Evolutionary conservation across 2,888 invertebrate genomes (phyloP).

Genomic region (Scelioninae gen. 1): DNA sequence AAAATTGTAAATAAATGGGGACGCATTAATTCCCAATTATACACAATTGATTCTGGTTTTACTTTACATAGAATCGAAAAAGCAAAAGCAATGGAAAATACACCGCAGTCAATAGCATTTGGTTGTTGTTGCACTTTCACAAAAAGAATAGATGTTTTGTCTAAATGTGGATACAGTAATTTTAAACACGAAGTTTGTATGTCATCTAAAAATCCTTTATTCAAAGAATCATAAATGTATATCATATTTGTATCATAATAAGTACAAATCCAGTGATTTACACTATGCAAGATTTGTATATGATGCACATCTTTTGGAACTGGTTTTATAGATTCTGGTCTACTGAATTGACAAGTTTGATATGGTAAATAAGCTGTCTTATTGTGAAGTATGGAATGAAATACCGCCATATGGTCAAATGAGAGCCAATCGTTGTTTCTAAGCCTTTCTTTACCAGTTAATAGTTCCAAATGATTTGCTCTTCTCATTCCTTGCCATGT

Average conservation of each 20-base stretch:
- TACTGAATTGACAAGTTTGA: slow-evolving; percentile 24
- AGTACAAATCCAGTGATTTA: slow-evolving; percentile 29
- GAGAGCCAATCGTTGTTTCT: neutral
- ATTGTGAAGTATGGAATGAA: slow-evolving; percentile 32
- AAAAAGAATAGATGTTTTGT: slow-evolving; percentile 11
- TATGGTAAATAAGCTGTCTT: slow-evolving; percentile 29
- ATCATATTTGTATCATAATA: slow-evolving; percentile 23
- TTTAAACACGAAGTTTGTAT: slow-evolving; percentile 6
- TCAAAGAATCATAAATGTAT: slow-evolving; percentile 30
- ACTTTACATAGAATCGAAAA: slow-evolving; percentile 11
- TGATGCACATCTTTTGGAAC: slow-evolving; percentile 18
- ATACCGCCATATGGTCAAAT: slow-evolving; percentile 13
- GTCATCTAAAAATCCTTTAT: slow-evolving; percentile 5
- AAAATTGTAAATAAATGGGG: neutral
- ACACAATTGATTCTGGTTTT: slow-evolving; percentile 20
- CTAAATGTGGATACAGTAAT: slow-evolving; percentile 18
- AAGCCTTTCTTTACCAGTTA: neutral
- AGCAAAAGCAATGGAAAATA: slow-evolving; percentile 42
- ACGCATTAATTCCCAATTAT: slow-evolving; percentile 6
- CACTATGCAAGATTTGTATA: slow-evolving; percentile 29
- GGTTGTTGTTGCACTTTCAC: slow-evolving; percentile 21
- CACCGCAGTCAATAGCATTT: slow-evolving; percentile 29
- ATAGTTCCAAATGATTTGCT: neutral
- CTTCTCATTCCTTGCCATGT: neutral
- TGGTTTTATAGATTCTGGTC: slow-evolving; percentile 22